Conservation (phyloP, 2,797 vertebrate species). For the Manis crassicaudata region DNA sequence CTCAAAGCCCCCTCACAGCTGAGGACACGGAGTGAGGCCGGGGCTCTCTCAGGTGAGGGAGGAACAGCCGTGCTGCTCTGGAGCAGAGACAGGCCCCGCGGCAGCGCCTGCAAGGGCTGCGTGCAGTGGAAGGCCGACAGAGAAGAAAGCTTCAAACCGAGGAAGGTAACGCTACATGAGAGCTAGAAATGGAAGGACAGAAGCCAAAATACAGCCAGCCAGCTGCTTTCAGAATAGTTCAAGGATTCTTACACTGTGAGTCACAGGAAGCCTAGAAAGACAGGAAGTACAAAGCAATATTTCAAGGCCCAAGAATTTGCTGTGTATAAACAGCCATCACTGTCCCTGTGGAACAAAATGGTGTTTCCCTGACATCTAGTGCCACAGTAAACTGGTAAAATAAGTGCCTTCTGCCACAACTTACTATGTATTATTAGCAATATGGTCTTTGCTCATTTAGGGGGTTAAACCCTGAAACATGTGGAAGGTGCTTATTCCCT, state of each 20-base stretch:
- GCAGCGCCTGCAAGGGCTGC: neutral
- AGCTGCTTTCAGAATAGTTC: slow-evolving; percentile 42
- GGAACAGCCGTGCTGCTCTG: neutral
- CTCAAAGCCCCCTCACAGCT: neutral
- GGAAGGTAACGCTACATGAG: neutral
- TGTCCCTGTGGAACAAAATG: slow-evolving; percentile 20
- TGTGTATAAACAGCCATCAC: slow-evolving; percentile 26
- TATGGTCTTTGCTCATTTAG: neutral
- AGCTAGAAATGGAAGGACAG: neutral
- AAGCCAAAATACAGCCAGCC: neutral
- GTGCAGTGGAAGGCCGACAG: neutral
- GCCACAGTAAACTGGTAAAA: slow-evolving; percentile 34
- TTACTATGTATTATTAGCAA: neutral
- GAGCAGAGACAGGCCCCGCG: fast-evolving
- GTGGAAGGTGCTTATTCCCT: neutral
- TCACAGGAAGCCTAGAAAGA: slow-evolving; percentile 29
- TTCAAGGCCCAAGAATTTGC: slow-evolving; percentile 39
- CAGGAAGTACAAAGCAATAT: slow-evolving; percentile 39
- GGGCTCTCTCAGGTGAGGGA: neutral
- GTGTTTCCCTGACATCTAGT: slow-evolving; percentile 3
- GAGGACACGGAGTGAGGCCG: neutral
- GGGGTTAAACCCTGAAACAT: neutral
- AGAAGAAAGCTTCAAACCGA: neutral
- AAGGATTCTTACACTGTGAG: slow-evolving; percentile 30
- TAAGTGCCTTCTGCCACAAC: neutral